These are phyloP conservation scores for Tragopan temminckii DNA, from an alignment of 2,797 vertebrate genomes.

Conservation along the genomic window DNA sequence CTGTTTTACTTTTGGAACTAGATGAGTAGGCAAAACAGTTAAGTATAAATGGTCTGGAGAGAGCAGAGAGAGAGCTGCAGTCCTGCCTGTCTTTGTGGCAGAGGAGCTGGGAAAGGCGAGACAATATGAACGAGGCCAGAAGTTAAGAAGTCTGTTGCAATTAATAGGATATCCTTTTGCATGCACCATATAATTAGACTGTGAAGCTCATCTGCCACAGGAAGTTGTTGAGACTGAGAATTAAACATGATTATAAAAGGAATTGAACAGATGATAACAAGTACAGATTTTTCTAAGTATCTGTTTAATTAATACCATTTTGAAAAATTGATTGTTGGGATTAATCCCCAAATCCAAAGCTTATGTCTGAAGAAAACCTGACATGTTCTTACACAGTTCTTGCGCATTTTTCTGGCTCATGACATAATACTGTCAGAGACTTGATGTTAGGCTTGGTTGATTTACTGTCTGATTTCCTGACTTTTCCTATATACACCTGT, in stretches of 20 bases:
- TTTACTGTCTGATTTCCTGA: constrained; percentile 6
- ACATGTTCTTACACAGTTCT: not conserved
- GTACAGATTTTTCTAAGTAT: constrained; percentile 25
- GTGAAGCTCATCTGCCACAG: constrained; percentile 47
- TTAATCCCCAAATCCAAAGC: constrained; percentile 35
- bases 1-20: not conserved
- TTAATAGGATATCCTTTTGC: constrained; percentile 32
- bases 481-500: not conserved
- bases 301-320: constrained; percentile 33
- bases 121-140: not conserved
- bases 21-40: not conserved
- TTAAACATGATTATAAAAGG: constrained; percentile 52
- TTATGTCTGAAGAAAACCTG: constrained; percentile 32
- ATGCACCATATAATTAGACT: constrained; percentile 1
- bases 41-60: not conserved
- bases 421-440: constrained; percentile 3
- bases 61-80: not conserved
- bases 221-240: constrained; percentile 57
- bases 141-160: constrained; percentile 29
- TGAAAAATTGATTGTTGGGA: not conserved
- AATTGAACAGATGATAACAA: constrained; percentile 15
- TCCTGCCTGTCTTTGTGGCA: not conserved
- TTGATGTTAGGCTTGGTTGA: not conserved
- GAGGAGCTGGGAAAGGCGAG: not conserved
- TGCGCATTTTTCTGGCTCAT: constrained; percentile 30